Conservation (phyloP, 2,113 vertebrate genomes). For the Pelodiscus sinensis region DNA sequence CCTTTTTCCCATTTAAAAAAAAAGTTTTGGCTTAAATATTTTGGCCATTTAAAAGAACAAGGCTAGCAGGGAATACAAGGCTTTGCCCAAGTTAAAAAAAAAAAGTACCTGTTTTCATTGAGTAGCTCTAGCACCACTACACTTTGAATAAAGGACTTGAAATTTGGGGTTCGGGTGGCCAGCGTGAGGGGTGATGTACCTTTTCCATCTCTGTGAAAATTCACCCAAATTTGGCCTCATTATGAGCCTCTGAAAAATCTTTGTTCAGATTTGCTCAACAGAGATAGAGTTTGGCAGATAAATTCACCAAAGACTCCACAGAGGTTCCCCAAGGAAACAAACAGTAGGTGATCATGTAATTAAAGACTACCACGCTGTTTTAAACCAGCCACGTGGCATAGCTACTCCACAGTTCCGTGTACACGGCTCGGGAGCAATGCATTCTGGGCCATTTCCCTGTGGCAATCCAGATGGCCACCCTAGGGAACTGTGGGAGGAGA, state of each 20-base stretch:
- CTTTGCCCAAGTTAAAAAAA: neutral
- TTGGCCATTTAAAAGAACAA: neutral
- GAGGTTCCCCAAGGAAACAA: neutral
- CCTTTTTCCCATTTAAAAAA: neutral
- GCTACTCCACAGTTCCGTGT: neutral
- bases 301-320: neutral
- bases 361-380: neutral
- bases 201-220: neutral
- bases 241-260: neutral
- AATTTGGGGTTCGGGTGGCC: neutral
- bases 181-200: neutral
- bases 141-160: neutral
- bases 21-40: neutral
- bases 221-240: neutral
- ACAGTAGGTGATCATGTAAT: neutral
- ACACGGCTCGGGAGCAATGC: neutral
- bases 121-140: neutral
- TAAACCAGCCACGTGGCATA: neutral
- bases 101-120: neutral
- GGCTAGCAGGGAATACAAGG: neutral
- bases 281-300: neutral
- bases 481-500: neutral
- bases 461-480: neutral
- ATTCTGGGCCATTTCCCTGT: neutral
- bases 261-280: neutral